Percentiles rank a stretch among this genome's conserved stretches.
Conservation (phyloP, 2,888 invertebrate genomes). For the Anticlea derivata region DNA sequence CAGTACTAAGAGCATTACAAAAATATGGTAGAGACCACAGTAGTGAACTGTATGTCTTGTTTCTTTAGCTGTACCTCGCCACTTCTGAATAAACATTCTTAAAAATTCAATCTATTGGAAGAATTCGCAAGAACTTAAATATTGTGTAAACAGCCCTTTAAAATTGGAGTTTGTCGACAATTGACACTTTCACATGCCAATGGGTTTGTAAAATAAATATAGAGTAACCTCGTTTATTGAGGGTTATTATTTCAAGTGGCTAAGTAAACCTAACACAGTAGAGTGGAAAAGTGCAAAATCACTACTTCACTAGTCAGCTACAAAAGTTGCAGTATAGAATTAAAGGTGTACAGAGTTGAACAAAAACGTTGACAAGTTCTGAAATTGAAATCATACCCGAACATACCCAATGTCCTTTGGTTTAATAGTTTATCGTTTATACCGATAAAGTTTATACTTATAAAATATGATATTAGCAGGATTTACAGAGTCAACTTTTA, state of each 20-base stretch:
- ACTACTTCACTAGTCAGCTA: neutral
- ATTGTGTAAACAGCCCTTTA: constrained; percentile 69
- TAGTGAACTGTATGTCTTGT: constrained; percentile 48
- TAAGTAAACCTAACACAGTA: constrained; percentile 14
- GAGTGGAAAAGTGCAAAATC: neutral
- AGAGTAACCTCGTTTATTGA: constrained; percentile 20
- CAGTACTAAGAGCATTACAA: constrained; percentile 28
- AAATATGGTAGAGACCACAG: constrained; percentile 20
- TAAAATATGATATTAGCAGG: too few species aligned
- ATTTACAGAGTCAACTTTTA: too few species aligned
- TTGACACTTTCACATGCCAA: constrained; percentile 48
- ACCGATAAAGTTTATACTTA: too few species aligned
- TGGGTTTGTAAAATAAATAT: constrained; percentile 48
- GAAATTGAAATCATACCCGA: too few species aligned
- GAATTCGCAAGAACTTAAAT: constrained; percentile 58
- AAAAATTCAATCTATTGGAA: constrained; percentile 54
- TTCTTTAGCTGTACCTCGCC: constrained; percentile 66
- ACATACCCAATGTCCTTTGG: too few species aligned
- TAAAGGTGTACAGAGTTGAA: too few species aligned
- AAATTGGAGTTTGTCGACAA: constrained; percentile 55
- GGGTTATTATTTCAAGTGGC: constrained; percentile 33
- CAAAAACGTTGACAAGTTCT: too few species aligned
- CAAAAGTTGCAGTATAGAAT: too few species aligned
- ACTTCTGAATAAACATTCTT: constrained; percentile 69
- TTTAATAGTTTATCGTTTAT: too few species aligned